phyloP scores from a whole-genome alignment of 2,888 invertebrate genomes.

The Sturmia bella region DNA sequence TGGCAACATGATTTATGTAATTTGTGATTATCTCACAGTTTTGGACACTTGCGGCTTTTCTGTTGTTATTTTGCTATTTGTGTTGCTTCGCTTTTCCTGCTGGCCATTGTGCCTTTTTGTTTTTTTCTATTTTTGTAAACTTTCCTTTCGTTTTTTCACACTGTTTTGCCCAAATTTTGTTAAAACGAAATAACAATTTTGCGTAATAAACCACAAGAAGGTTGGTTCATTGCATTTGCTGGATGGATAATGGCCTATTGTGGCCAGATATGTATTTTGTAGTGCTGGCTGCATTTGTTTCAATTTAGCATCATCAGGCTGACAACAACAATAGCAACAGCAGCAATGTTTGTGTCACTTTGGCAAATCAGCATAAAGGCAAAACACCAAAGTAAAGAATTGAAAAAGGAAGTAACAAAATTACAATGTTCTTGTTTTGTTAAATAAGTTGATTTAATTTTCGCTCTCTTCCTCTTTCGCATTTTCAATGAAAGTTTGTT shows the following conservation, averaged over 20 bases:
- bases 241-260: conserved; percentile 52
- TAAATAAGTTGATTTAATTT: conserved; percentile 16
- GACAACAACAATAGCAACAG: conserved; percentile 50
- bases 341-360: conserved; percentile 43
- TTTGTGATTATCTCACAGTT: conserved; percentile 68
- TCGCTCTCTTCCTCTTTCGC: neutral
- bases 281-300: conserved; percentile 54
- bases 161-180: conserved; percentile 6
- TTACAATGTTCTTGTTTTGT: conserved; percentile 24
- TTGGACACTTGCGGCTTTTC: conserved; percentile 64
- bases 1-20: conserved; percentile 66
- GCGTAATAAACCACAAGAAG: conserved; percentile 64
- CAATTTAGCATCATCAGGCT: conserved; percentile 47
- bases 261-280: conserved; percentile 44
- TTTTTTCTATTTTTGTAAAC: neutral
- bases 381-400: conserved; percentile 8
- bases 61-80: conserved; percentile 44
- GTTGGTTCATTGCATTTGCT: conserved; percentile 62
- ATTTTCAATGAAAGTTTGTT: neutral
- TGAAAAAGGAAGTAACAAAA: conserved; percentile 24
- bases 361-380: conserved; percentile 11
- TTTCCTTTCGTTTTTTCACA: neutral
- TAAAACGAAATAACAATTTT: conserved; percentile 43
- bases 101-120: neutral
- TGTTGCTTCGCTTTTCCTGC: neutral